These are phyloP conservation scores for Pipistrellus pipistrellus DNA, from an alignment of 2,797 vertebrate species.

Conservation along the genomic window DNA sequence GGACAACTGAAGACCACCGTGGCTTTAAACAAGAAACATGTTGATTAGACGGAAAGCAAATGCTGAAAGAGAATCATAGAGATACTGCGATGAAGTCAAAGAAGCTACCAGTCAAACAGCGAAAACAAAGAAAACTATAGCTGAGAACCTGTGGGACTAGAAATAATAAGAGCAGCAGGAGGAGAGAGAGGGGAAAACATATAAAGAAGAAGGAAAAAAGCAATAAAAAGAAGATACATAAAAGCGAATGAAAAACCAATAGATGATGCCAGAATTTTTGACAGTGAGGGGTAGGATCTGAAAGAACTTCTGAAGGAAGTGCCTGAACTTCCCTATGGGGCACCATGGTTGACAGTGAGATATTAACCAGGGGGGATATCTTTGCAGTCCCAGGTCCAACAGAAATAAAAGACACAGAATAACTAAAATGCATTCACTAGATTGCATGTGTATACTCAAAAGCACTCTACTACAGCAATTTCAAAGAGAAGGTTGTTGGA, in stretches of 20 bases:
- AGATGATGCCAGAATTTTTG: conserved; percentile 82
- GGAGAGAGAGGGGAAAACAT: conserved; percentile 80
- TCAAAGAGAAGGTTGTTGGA: conserved; percentile 29
- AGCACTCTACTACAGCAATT: conserved; percentile 23
- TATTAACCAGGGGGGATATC: conserved; percentile 76
- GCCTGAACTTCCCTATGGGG: conserved; percentile 68
- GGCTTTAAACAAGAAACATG: conserved; percentile 82
- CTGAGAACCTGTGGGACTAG: conserved; percentile 83
- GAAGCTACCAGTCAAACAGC: conserved; percentile 79
- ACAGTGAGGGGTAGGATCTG: conserved; percentile 77
- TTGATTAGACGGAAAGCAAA: conserved; percentile 84
- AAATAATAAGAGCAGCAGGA: conserved; percentile 86
- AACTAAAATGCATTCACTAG: conserved; percentile 35
- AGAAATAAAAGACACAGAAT: conserved; percentile 72
- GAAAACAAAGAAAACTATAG: conserved; percentile 84
- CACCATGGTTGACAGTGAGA: conserved; percentile 72
- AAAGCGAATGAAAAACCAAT: conserved; percentile 83
- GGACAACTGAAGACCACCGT: conserved; percentile 70
- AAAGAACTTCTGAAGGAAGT: conserved; percentile 82
- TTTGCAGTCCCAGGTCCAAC: conserved; percentile 48
- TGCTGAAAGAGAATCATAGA: conserved; percentile 74
- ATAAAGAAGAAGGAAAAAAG: conserved; percentile 62
- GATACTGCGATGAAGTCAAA: conserved; percentile 74
- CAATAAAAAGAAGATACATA: conserved; percentile 82
- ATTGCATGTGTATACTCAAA: conserved; percentile 1